Evolutionary conservation across 2,797 vertebrate species (phyloP).

Genomic region (Pampus argenteus): DNA sequence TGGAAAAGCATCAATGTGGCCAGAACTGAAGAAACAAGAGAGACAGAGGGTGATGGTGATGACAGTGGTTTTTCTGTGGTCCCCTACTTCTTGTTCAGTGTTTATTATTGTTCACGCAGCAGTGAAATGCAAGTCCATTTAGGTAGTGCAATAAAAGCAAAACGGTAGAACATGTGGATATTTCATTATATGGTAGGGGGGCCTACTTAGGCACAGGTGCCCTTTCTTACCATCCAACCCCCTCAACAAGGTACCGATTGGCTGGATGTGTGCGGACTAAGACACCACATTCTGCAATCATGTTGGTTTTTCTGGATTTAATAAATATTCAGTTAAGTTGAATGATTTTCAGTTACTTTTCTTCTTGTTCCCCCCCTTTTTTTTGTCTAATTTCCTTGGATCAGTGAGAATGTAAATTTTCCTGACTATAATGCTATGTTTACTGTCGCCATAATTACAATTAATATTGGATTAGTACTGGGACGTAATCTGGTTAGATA

Average conservation of each 20-base stretch:
- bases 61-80: slow-evolving; percentile 52
- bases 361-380: slow-evolving; percentile 3
- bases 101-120: slow-evolving; percentile 68
- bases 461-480: slow-evolving; percentile 24
- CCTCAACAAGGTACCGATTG: slow-evolving; percentile 30
- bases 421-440: slow-evolving; percentile 24
- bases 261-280: slow-evolving; percentile 21
- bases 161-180: slow-evolving; percentile 72
- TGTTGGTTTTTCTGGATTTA: slow-evolving; percentile 2
- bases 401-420: slow-evolving; percentile 21
- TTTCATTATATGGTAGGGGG: slow-evolving; percentile 67
- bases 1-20: slow-evolving; percentile 71
- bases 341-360: slow-evolving; percentile 8
- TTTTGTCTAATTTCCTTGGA: slow-evolving; percentile 39
- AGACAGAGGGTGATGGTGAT: slow-evolving; percentile 54
- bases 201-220: slow-evolving; percentile 58
- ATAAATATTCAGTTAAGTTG: slow-evolving; percentile 22
- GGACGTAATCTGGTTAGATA: slow-evolving; percentile 49
- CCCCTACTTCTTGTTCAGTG: slow-evolving; percentile 71
- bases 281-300: slow-evolving; percentile 1
- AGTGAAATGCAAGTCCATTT: slow-evolving; percentile 70
- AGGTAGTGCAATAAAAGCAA: slow-evolving; percentile 65
- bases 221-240: slow-evolving; percentile 43
- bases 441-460: slow-evolving; percentile 45
- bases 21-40: slow-evolving; percentile 53